Evolutionary conservation across 2,797 vertebrate genomes (phyloP).

Genomic region (Rhabdophis nuchalis): DNA sequence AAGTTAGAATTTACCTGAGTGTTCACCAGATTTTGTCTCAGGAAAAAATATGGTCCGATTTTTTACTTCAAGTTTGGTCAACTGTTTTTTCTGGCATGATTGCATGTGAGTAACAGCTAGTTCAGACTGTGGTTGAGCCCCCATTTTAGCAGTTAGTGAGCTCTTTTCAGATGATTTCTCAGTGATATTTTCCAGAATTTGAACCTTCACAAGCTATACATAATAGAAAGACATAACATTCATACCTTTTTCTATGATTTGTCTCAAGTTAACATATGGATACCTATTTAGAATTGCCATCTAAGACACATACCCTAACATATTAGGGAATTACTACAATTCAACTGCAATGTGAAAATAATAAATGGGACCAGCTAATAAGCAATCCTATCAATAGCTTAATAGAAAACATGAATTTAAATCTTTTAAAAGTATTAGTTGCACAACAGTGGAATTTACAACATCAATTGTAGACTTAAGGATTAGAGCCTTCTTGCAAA

Average conservation of each 20-base stretch:
- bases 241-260: neutral
- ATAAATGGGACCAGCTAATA: neutral
- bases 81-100: constrained; percentile 50
- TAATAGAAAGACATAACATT: neutral
- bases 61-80: constrained; percentile 76
- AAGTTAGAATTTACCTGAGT: constrained; percentile 77
- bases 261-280: neutral
- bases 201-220: constrained; percentile 84
- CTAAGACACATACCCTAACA: neutral
- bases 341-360: neutral
- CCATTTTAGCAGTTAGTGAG: constrained; percentile 57
- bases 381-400: neutral
- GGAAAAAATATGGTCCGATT: constrained; percentile 82
- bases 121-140: constrained; percentile 64
- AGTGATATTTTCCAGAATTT: constrained; percentile 77
- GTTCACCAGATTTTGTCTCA: constrained; percentile 75
- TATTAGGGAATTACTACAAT: neutral
- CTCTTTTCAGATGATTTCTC: constrained; percentile 63
- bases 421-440: neutral
- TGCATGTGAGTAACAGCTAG: constrained; percentile 69
- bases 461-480: neutral
- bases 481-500: neutral
- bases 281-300: neutral
- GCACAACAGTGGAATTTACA: neutral
- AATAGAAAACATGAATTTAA: neutral